These are phyloP conservation scores for Cyprinodon diabolis DNA, from an alignment of 2,797 vertebrate genomes.

Conservation along the genomic window DNA sequence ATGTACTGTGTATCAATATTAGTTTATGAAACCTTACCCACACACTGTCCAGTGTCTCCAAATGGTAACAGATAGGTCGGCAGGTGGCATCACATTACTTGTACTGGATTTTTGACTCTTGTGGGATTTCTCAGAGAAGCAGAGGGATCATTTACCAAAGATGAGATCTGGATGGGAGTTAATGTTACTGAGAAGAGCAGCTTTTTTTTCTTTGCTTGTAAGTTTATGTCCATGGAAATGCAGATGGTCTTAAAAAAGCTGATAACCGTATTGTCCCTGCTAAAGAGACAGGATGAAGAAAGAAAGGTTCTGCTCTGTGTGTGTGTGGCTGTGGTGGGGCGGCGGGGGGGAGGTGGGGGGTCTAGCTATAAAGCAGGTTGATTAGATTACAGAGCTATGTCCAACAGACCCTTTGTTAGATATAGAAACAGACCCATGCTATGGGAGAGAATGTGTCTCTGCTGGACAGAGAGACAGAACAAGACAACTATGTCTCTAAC, in stretches of 20 bases:
- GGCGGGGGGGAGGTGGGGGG: slow-evolving; percentile 41
- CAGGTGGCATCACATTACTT: slow-evolving; percentile 24
- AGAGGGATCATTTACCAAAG: slow-evolving; percentile 63
- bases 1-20: slow-evolving; percentile 20
- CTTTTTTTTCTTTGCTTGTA: slow-evolving; percentile 12
- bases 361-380: slow-evolving; percentile 68
- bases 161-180: slow-evolving; percentile 63
- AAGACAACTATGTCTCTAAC: slow-evolving; percentile 9
- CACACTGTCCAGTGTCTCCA: slow-evolving; percentile 19
- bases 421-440: slow-evolving; percentile 53
- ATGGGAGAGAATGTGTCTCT: slow-evolving; percentile 36
- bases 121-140: slow-evolving; percentile 45
- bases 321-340: slow-evolving; percentile 24
- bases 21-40: slow-evolving; percentile 44
- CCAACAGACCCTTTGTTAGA: slow-evolving; percentile 71
- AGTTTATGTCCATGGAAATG: slow-evolving; percentile 14
- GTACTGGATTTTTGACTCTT: slow-evolving; percentile 46
- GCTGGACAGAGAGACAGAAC: slow-evolving; percentile 17
- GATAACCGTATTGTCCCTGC: slow-evolving; percentile 28
- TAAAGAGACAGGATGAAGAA: slow-evolving; percentile 22
- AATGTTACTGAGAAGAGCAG: slow-evolving; percentile 31
- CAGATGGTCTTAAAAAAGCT: slow-evolving; percentile 7
- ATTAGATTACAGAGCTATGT: slow-evolving; percentile 77
- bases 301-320: slow-evolving; percentile 50
- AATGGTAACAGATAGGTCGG: slow-evolving; percentile 41